Evolutionary conservation across 2,888 invertebrate genomes (phyloP), one percentile per base, ranked within the genome.

Genomic region (Peribatodes rhomboidaria): DNA sequence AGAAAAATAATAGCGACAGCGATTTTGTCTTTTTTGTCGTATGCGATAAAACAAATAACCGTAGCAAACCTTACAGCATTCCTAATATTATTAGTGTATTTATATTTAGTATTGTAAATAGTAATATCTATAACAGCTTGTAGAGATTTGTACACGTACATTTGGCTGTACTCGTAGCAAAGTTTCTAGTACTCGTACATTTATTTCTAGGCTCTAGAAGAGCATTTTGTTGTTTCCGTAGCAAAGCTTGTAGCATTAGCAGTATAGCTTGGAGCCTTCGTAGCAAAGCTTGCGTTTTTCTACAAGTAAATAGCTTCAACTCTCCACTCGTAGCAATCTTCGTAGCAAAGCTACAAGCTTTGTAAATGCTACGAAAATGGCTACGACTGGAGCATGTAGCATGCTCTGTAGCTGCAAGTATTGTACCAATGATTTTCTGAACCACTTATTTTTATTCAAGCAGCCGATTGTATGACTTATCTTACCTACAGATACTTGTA

Each of bases 161-260:
- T n/a, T n/a, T 27, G 27, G 27, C 27, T 27, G 27, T 27, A 27
- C 6, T 35, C 9, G 35, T 3, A 35, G 35, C 35, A 35, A 35
- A 11, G 8, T 35, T 35, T 9, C 1, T 35, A 35, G 35, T 11
- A 35, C 11, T 35, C 35, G 35, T 35, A 35, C 1, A 3, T 1
- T 8, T 56, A 14, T 20, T 16, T 37, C 11, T 27, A 20, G n/a
- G 4, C 14, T n/a, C 14, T 53, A n/a, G 22, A 37, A 41, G 20
- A 11, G 14, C 18, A 18, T 16, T 10, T 44, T 55, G 18, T 27
- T 16, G 54, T n/a, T 33, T 14, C 16, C 41, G n/a, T 46, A 47
- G 14, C n/a, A 41, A 47, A 31, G 49, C 58, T 58, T 61, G 61
- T 65, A 61, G 65, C 61, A 65, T 59, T 46, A n/a, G 18, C 14